phyloP scores from a whole-genome alignment of 1,140 invertebrate genomes.

The Yoshiicerus persimilis region DNA sequence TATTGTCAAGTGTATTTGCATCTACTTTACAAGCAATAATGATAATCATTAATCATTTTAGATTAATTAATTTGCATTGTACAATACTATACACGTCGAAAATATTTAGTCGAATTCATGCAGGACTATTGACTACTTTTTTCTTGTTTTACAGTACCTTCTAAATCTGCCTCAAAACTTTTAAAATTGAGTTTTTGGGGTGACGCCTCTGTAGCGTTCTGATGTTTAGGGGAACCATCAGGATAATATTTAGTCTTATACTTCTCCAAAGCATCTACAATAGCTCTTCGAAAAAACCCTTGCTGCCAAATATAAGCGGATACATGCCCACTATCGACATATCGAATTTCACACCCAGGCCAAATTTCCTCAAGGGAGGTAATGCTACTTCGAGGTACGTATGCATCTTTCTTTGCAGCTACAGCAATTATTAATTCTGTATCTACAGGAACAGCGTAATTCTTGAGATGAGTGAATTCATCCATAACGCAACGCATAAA shows the following conservation, averaged over 20 bases:
- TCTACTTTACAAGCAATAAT: too few species aligned
- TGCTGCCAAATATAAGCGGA: constrained; percentile 84
- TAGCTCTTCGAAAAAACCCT: constrained; percentile 64
- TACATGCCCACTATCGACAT: constrained; percentile 87
- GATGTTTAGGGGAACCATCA: neutral
- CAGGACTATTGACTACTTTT: too few species aligned
- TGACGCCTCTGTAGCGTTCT: neutral
- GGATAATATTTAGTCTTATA: constrained; percentile 36
- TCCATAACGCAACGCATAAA: constrained; percentile 99
- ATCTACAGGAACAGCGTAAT: constrained; percentile 82
- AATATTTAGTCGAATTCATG: too few species aligned
- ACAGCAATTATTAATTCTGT: constrained; percentile 81
- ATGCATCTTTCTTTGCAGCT: constrained; percentile 65
- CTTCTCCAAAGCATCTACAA: constrained; percentile 6
- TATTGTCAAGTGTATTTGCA: too few species aligned
- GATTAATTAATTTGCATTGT: too few species aligned
- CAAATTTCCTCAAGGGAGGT: constrained; percentile 62
- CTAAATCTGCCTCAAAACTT: neutral
- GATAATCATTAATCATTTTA: too few species aligned
- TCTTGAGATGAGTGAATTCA: constrained; percentile 93
- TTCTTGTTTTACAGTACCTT: neutral
- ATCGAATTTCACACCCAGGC: constrained; percentile 85
- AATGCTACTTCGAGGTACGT: constrained; percentile 44
- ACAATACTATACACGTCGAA: too few species aligned
- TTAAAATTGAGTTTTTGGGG: neutral